Evolutionary conservation across 2,888 invertebrate genomes (phyloP).

Genomic region (Scrobipalpa atriplicella): DNA sequence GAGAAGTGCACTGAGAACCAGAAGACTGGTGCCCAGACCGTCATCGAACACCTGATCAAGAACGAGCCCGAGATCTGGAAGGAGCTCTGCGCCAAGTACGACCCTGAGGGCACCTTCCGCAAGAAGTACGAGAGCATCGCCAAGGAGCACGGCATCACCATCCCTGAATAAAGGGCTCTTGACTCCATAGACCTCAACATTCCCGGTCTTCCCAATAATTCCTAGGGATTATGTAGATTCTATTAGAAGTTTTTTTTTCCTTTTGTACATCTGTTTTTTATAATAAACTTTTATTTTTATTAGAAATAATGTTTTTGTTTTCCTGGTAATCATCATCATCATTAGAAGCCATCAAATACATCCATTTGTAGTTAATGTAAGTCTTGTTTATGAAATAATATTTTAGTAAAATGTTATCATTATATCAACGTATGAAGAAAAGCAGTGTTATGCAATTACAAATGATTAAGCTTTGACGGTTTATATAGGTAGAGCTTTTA

Average conservation of each 20-base stretch:
- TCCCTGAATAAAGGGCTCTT: slow-evolving; percentile 48
- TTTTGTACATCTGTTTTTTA: slow-evolving; percentile 28
- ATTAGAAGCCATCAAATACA: background rate
- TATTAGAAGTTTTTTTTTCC: slow-evolving; percentile 19
- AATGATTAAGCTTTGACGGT: no score
- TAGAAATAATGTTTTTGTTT: slow-evolving; percentile 3
- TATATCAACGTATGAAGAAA: no score
- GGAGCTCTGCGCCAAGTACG: slow-evolving; percentile 85
- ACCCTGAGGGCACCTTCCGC: slow-evolving; percentile 85
- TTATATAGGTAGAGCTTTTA: no score
- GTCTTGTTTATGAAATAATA: background rate
- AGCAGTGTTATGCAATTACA: no score
- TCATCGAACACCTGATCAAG: slow-evolving; percentile 85
- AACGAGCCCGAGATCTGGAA: slow-evolving; percentile 85
- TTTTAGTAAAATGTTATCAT: no score
- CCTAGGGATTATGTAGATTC: slow-evolving; percentile 20
- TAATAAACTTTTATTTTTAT: slow-evolving; percentile 27
- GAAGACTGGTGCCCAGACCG: slow-evolving; percentile 83
- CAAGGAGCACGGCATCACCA: slow-evolving; percentile 70
- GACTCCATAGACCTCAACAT: background rate
- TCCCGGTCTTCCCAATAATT: background rate
- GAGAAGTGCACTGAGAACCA: slow-evolving; percentile 86
- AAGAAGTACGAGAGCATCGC: slow-evolving; percentile 85
- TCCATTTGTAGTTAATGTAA: background rate
- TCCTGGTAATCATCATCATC: background rate